phyloP scores from a whole-genome alignment of 2,797 vertebrate species.

The Botia kubotai region DNA sequence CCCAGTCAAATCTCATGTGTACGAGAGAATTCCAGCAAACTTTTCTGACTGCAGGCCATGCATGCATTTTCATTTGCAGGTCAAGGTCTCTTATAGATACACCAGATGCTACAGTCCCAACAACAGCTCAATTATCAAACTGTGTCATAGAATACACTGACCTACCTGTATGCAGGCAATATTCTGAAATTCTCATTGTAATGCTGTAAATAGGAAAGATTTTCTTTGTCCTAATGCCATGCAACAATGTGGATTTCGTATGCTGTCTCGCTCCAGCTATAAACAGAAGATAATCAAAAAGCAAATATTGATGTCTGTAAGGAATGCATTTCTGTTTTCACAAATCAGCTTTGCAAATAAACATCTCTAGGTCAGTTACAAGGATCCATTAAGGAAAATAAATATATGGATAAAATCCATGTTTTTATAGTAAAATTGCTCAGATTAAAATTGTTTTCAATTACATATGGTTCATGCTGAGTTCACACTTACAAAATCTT shows the following conservation, averaged over 20 bases:
- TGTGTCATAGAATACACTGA: neutral
- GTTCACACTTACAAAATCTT: neutral
- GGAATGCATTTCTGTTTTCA: conserved; percentile 52
- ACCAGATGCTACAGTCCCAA: neutral
- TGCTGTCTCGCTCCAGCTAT: neutral
- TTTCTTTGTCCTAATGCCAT: conserved; percentile 4
- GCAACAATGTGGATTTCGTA: no score
- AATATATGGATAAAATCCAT: conserved; percentile 48
- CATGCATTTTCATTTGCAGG: neutral
- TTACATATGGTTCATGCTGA: conserved; percentile 34
- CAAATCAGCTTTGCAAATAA: conserved; percentile 52
- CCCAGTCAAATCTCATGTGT: neutral
- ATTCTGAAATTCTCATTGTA: neutral
- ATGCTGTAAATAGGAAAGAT: conserved; percentile 4
- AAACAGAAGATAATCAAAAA: conserved; percentile 56
- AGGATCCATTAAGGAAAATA: conserved; percentile 33
- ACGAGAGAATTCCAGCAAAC: neutral
- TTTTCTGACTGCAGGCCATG: neutral
- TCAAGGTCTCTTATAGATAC: neutral
- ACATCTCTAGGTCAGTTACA: conserved; percentile 39
- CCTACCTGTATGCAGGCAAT: neutral
- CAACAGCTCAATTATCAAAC: neutral
- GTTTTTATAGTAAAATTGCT: conserved; percentile 29
- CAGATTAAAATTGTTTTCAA: conserved; percentile 40
- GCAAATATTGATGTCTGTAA: conserved; percentile 60